phyloP scores from a whole-genome alignment of 2,797 vertebrate species.

The Rhinoraja longicauda region DNA sequence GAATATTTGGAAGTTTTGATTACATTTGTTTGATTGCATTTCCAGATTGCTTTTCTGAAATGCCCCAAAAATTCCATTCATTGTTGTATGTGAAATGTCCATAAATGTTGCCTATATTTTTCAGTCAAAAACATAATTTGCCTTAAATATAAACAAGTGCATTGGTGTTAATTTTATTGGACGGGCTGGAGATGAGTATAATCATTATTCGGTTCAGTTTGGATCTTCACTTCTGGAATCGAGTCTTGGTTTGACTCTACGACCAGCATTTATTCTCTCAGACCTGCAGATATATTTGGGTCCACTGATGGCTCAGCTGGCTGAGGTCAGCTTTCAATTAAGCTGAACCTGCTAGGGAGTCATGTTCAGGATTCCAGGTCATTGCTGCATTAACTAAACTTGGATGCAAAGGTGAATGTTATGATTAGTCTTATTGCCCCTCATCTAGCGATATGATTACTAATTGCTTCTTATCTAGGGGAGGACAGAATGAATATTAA shows the following conservation, averaged over 20 bases:
- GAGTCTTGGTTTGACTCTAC: not conserved
- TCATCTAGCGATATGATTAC: no score
- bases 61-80: not conserved
- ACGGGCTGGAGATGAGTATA: not conserved
- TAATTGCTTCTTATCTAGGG: no score
- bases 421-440: not conserved
- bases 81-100: not conserved
- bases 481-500: not conserved
- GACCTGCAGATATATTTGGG: not conserved
- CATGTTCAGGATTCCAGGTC: not conserved
- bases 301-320: not conserved
- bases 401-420: not conserved
- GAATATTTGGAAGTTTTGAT: not conserved
- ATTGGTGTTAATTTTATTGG: not conserved
- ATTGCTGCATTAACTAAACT: not conserved
- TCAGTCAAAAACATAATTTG: not conserved
- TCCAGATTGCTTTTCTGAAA: not conserved
- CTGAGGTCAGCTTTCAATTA: not conserved
- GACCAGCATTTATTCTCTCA: not conserved
- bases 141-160: not conserved
- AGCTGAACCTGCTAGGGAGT: no score
- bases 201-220: not conserved
- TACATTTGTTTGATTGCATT: not conserved
- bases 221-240: not conserved
- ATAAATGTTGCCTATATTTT: not conserved